Conservation (phyloP, 2,797 vertebrate genomes). For the Rhinichthys osculus region DNA sequence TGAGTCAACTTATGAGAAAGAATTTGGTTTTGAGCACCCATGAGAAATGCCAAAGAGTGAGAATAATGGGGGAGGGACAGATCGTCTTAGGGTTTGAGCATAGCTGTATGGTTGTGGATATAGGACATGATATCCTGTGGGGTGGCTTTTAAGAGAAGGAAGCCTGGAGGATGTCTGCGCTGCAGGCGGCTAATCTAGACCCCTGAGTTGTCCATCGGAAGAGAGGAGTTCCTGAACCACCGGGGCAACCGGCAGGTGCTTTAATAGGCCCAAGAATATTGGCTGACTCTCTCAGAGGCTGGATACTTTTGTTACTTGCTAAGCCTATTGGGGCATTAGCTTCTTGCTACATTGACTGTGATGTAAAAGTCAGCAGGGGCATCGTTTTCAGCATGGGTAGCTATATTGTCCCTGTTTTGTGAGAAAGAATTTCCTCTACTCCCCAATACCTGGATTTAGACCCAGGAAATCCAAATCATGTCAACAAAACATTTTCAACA, state of each 20-base stretch:
- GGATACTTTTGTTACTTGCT: slow-evolving; percentile 79
- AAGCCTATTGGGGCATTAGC: slow-evolving; percentile 79
- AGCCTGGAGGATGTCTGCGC: slow-evolving; percentile 71
- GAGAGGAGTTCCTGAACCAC: slow-evolving; percentile 68
- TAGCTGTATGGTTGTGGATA: slow-evolving; percentile 66
- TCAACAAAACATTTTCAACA: slow-evolving; percentile 70
- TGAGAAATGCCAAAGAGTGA: slow-evolving; percentile 39
- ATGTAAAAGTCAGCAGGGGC: slow-evolving; percentile 81
- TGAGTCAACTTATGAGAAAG: slow-evolving; percentile 12
- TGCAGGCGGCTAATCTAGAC: slow-evolving; percentile 73
- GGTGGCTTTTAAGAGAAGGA: slow-evolving; percentile 66
- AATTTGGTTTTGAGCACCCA: slow-evolving; percentile 37
- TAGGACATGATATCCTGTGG: slow-evolving; percentile 66
- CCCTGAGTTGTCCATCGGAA: slow-evolving; percentile 66
- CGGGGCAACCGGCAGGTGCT: slow-evolving; percentile 78
- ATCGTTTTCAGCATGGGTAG: slow-evolving; percentile 79
- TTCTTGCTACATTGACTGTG: slow-evolving; percentile 76
- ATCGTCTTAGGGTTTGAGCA: slow-evolving; percentile 54
- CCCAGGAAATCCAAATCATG: slow-evolving; percentile 69
- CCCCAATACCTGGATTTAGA: slow-evolving; percentile 74
- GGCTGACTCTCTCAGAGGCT: slow-evolving; percentile 73
- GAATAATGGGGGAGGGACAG: slow-evolving; percentile 51
- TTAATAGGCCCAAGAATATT: slow-evolving; percentile 70
- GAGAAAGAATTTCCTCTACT: slow-evolving; percentile 72
- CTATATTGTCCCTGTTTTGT: slow-evolving; percentile 77